Evolutionary conservation across 2,113 vertebrate species (phyloP), one percentile per base, ranked within the genome.

Genomic region (Melospiza melodia): DNA sequence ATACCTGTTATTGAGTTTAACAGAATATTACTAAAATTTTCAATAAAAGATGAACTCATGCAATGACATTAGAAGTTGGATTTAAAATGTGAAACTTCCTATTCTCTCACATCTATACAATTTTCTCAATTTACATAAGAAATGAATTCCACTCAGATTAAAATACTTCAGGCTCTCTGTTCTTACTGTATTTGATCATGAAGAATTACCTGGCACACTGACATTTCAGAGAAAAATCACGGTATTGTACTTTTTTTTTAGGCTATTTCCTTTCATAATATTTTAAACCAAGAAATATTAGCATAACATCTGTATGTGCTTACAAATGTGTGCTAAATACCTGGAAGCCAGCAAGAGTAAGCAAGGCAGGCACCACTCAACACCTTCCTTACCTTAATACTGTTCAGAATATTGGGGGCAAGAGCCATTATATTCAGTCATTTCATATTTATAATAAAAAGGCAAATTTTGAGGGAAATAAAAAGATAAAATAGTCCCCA

Each of bases 1-100:
- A 28, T 62, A 69, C 27, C 30, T 96, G 41, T 81, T 94, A 96
- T 86, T 95, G 84, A 67, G 33, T 57, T 88, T 96, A 94, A 86
- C n/a, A 73, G 61, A 69, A 89, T 96, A 93, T 73, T 91, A 87
- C 78, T 87, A 39, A 91, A 69, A 59, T 68, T 66, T 89, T 95
- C 74, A 96, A 62, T 94, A 87, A 94, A 95, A 87, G 6, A 75
- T 95, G 48, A 95, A 78, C 62, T 49, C 4, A 20, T 55, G 14
- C 69, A 91, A 61, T 35, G 63, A n/a, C 49, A 84, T 86, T 54
- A 87, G 8, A 15, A 74, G 57, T 10, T 85, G 62, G 48, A 81
- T 80, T 96, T 90, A 84, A 49, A 95, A 71, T 9, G 15, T 49
- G 57, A 79, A 87, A 80, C 44, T 82, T 89, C 61, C n/a, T 76